Evolutionary conservation across 2,113 vertebrate genomes (phyloP).

Genomic region (Agelaius tricolor): DNA sequence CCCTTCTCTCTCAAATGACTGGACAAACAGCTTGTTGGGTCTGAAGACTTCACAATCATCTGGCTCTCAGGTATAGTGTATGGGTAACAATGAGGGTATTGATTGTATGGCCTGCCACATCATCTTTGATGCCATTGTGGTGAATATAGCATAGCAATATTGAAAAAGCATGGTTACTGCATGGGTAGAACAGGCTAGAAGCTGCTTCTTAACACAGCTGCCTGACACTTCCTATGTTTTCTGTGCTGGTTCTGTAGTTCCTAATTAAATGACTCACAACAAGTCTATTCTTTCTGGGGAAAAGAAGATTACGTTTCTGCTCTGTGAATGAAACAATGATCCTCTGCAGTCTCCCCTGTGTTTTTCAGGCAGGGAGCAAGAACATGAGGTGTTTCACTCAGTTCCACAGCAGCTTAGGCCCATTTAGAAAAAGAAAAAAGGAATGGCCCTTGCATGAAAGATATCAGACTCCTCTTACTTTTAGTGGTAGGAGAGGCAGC

Average conservation of each 20-base stretch:
- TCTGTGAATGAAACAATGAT: not conserved
- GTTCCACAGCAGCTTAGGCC: not conserved
- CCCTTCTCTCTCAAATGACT: not conserved
- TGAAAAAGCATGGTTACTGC: not conserved
- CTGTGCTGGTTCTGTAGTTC: not conserved
- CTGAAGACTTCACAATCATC: not conserved
- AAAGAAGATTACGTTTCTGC: not conserved
- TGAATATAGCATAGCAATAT: not conserved
- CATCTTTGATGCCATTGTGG: not conserved
- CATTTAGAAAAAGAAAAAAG: not conserved
- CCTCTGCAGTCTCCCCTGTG: not conserved
- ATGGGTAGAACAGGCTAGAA: not conserved
- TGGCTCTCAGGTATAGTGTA: not conserved
- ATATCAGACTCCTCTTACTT: not conserved
- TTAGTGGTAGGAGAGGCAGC: not conserved
- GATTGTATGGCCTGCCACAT: not conserved
- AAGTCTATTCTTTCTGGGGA: not conserved
- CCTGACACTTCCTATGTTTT: not conserved
- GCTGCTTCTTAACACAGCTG: not conserved
- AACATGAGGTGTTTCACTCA: not conserved
- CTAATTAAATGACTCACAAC: not conserved
- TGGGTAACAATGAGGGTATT: not conserved
- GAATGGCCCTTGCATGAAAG: not conserved
- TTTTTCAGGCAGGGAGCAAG: not conserved
- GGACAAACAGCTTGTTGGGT: not conserved